phyloP scores from a whole-genome alignment of 2,113 vertebrate genomes.

The Epinephelus moara region DNA sequence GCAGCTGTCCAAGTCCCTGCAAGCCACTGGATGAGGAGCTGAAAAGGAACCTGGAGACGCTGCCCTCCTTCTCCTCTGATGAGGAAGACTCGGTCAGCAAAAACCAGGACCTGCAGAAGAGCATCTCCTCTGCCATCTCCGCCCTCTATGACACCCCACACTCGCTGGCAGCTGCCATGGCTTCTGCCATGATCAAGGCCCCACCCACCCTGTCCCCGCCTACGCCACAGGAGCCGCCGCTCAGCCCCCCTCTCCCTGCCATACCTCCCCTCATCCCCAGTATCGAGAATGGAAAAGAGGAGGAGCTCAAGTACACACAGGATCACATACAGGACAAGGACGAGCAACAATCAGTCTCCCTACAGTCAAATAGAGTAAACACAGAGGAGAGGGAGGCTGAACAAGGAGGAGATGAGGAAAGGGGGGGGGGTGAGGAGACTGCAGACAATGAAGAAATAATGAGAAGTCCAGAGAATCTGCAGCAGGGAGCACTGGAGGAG shows the following conservation, averaged over 20 bases:
- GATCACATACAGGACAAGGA: conserved; percentile 43
- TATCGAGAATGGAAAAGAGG: conserved; percentile 36
- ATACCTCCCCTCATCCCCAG: conserved; percentile 62
- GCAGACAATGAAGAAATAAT: conserved; percentile 34
- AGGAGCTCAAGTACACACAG: conserved; percentile 14
- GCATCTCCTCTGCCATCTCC: conserved; percentile 94
- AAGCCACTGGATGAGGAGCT: conserved; percentile 91
- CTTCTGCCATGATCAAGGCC: conserved; percentile 65
- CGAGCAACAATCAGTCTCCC: conserved; percentile 19
- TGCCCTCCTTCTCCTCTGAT: conserved; percentile 93
- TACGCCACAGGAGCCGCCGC: conserved; percentile 57
- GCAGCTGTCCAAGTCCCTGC: conserved; percentile 88
- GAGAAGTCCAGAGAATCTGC: not conserved
- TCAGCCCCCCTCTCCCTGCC: conserved; percentile 71
- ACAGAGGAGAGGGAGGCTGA: conserved; percentile 19
- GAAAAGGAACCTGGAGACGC: conserved; percentile 91
- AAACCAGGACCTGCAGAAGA: conserved; percentile 94
- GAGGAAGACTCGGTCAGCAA: conserved; percentile 94
- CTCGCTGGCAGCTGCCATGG: conserved; percentile 78
- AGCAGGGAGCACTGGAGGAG: conserved; percentile 35
- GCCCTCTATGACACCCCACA: conserved; percentile 91
- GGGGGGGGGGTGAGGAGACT: conserved; percentile 30
- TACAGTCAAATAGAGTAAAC: not conserved
- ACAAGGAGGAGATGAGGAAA: not conserved
- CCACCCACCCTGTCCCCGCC: conserved; percentile 70